Percentiles rank a stretch among this genome's conserved stretches.
These are phyloP conservation scores for Morone chrysops DNA, from an alignment of 2,113 vertebrate species.

Conservation along the genomic window DNA sequence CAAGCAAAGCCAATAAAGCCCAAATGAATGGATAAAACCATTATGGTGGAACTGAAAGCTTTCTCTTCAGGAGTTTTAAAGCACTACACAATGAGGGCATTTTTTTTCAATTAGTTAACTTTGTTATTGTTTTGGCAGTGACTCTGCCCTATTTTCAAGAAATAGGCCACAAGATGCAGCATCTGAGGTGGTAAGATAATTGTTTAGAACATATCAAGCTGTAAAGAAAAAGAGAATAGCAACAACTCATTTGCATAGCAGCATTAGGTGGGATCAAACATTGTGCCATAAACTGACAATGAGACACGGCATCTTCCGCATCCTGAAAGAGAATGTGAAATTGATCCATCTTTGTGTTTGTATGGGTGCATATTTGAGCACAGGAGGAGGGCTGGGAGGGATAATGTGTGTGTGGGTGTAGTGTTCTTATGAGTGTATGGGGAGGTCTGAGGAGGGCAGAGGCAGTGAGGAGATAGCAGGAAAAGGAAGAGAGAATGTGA, in stretches of 20 bases:
- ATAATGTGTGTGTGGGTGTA: conserved; percentile 50
- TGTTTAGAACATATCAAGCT: conserved; percentile 40
- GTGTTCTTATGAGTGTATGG: conserved; percentile 26
- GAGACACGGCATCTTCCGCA: conserved; percentile 48
- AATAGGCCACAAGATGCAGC: conserved; percentile 62
- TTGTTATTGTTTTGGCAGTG: conserved; percentile 43
- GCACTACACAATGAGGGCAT: conserved; percentile 33
- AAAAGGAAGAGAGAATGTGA: neutral
- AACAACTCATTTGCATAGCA: conserved; percentile 65
- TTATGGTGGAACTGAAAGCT: conserved; percentile 69
- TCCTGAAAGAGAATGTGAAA: conserved; percentile 72
- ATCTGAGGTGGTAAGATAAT: conserved; percentile 59
- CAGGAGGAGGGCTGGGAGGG: conserved; percentile 33
- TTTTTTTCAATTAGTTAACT: conserved; percentile 58
- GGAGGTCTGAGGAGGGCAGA: conserved; percentile 27
- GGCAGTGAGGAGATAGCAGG: neutral
- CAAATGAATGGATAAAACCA: conserved; percentile 79
- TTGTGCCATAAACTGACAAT: conserved; percentile 59
- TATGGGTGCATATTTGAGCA: conserved; percentile 40
- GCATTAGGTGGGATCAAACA: conserved; percentile 67
- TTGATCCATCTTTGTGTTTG: conserved; percentile 70
- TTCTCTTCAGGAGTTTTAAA: conserved; percentile 59
- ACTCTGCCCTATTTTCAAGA: conserved; percentile 52
- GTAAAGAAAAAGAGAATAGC: conserved; percentile 21
- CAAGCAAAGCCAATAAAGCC: conserved; percentile 74